phyloP scores from a whole-genome alignment of 2,797 vertebrate species.

The Amblyraja radiata region DNA sequence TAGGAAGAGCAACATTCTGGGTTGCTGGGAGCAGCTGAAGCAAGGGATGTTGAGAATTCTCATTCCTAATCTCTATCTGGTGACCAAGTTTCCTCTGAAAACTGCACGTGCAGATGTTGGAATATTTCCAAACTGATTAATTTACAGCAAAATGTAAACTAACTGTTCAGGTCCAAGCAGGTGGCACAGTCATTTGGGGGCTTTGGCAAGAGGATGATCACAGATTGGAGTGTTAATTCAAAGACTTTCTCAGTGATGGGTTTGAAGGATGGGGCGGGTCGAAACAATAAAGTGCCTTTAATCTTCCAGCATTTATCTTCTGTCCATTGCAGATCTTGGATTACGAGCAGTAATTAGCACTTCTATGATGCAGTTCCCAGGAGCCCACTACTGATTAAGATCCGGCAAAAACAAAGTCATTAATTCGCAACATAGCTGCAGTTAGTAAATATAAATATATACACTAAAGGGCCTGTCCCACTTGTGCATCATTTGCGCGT shows the following conservation, averaged over 20 bases:
- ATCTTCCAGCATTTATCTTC: not conserved
- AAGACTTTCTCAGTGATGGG: too few relatives aligned
- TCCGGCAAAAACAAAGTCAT: not conserved
- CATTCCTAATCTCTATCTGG: not conserved
- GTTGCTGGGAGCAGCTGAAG: not conserved
- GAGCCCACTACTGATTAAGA: not conserved
- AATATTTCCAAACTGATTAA: conserved; percentile 6
- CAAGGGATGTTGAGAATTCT: not conserved
- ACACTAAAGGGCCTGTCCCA: not conserved
- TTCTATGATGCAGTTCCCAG: not conserved
- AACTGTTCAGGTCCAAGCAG: not conserved
- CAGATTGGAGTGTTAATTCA: not conserved
- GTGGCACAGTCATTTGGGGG: not conserved
- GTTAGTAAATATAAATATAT: not conserved
- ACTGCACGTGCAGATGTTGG: not conserved
- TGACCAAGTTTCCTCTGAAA: not conserved
- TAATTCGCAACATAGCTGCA: not conserved
- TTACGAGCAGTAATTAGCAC: not conserved
- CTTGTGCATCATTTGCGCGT: too few relatives aligned
- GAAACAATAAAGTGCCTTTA: not conserved
- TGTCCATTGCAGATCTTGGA: not conserved
- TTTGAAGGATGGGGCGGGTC: not conserved
- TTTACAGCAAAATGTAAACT: not conserved
- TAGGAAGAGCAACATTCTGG: not conserved
- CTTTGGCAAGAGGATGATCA: not conserved